Base-by-base conservation (phyloP, 2,113 vertebrate species). In the Falcunculus frontatus region DNA sequence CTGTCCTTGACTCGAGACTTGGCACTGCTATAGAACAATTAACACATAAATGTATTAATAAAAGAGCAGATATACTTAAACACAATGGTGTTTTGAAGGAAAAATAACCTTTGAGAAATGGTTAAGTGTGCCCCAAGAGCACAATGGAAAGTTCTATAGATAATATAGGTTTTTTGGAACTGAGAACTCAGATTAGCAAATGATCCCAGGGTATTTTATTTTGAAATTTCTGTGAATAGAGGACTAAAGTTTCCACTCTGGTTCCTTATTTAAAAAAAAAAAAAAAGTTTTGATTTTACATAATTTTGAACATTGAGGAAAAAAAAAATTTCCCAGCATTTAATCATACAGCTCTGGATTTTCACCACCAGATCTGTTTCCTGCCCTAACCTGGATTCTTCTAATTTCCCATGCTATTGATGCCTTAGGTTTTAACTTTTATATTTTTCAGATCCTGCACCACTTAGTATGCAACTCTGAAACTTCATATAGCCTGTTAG, bases 181-280 rank as follows among this genome's bases (percentile, higher is more conserved):
- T 90, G 63, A 84, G 60, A 96, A 86, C 79, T 84, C n/a, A 49
- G 68, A 92, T 74, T 91, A 90, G 67, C 80, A 84, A 94, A 59
- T 47, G 25, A 83, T 90, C 56, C 60, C 88, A 60, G 60, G 47
- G 35, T 64, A 60, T 60, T 87, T 79, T 64, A 60, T 37, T 84
- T 42, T 78, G 50, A 85, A 80, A 56, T 67, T 80, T 92, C 25
- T 89, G 11, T 82, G 59, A 82, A 35, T 23, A 91, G 26, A 46
- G 8, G 21, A 94, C 69, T 52, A 62, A 19, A 15, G 7, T 70
- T 90, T 70, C 21, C 27, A 70, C 14, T 42, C 6, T 37, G 83
- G 32, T 30, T 63, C 9, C 11, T 39, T 53, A 85, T 42, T 41
- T 4, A n/a, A n/a, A n/a, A n/a, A n/a, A 37, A 72, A 19, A 39